Evolutionary conservation across 2,888 invertebrate genomes (phyloP).

Genomic region (Lycaena phlaeas): DNA sequence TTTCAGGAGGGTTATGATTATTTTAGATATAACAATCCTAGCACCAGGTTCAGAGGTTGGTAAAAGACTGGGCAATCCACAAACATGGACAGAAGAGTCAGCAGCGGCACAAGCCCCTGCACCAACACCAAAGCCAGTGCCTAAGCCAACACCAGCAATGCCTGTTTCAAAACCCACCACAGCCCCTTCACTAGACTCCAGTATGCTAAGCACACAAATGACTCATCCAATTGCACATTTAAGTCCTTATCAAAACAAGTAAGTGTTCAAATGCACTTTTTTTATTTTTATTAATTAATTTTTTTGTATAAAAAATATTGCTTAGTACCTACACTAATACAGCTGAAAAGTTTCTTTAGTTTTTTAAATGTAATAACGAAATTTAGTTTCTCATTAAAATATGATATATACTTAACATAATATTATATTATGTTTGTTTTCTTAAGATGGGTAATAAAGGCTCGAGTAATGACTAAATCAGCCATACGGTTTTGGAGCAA

Average conservation of each 20-base stretch:
- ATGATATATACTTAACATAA: too few species aligned
- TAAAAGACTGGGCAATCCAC: conserved; percentile 85
- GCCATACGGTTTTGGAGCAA: conserved; percentile 91
- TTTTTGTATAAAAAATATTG: too few species aligned
- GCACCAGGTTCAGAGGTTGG: conserved; percentile 81
- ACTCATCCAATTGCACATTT: conserved; percentile 87
- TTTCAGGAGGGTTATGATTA: conserved; percentile 86
- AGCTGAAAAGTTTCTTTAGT: too few species aligned
- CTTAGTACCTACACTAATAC: too few species aligned
- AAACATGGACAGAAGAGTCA: conserved; percentile 72
- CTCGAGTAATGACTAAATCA: conserved; percentile 87
- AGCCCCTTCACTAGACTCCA: conserved; percentile 43
- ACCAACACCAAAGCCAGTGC: conserved; percentile 27
- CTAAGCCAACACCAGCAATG: conserved; percentile 27
- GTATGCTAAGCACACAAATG: conserved; percentile 60
- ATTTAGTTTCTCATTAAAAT: too few species aligned
- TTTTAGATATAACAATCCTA: conserved; percentile 84
- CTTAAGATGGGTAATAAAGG: conserved; percentile 96
- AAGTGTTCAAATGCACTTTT: conserved; percentile 34
- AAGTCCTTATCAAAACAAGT: conserved; percentile 95
- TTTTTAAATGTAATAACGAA: too few species aligned
- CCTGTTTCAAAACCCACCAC: conserved; percentile 20
- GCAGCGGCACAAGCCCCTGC: conserved; percentile 29
- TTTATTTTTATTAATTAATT: too few species aligned
- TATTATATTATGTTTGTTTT: too few species aligned